phyloP scores from a whole-genome alignment of 2,113 vertebrate genomes.

The Cebidichthys violaceus region DNA sequence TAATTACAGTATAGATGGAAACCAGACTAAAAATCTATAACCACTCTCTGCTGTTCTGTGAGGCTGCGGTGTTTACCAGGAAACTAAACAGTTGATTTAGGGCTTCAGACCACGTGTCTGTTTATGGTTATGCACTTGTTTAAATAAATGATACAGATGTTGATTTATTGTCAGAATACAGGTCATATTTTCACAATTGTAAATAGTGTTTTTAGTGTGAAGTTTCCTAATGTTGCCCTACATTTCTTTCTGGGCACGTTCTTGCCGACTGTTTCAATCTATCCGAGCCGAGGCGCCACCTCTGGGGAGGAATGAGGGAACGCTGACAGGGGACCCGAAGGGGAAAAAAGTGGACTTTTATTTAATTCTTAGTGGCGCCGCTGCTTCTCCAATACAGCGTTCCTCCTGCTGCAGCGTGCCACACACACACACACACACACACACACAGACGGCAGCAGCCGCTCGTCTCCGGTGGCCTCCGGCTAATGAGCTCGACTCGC shows the following conservation, averaged over 20 bases:
- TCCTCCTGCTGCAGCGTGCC: background rate
- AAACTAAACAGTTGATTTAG: constrained; percentile 31
- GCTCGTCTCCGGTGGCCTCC: constrained; percentile 17
- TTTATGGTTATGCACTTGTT: constrained; percentile 22
- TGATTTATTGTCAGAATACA: constrained; percentile 5
- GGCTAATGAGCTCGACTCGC: constrained; percentile 22
- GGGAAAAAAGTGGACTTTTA: constrained; percentile 45
- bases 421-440: background rate
- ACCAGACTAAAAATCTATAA: constrained; percentile 24
- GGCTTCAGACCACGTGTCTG: constrained; percentile 13
- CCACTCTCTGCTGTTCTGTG: background rate
- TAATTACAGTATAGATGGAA: constrained; percentile 64
- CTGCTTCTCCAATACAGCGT: background rate
- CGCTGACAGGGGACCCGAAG: constrained; percentile 21
- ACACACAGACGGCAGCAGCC: background rate
- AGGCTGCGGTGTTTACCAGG: constrained; percentile 28
- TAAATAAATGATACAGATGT: background rate
- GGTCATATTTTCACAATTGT: constrained; percentile 13
- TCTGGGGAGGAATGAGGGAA: constrained; percentile 30
- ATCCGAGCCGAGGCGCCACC: background rate
- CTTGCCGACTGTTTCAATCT: constrained; percentile 37
- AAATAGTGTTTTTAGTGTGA: background rate
- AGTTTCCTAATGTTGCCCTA: background rate
- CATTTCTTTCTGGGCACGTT: constrained; percentile 41
- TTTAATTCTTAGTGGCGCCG: constrained; percentile 43